Percentiles rank a stretch among this genome's conserved stretches.
Conservation (phyloP, 2,797 vertebrate species). For the Tauraco hartlaubi region DNA sequence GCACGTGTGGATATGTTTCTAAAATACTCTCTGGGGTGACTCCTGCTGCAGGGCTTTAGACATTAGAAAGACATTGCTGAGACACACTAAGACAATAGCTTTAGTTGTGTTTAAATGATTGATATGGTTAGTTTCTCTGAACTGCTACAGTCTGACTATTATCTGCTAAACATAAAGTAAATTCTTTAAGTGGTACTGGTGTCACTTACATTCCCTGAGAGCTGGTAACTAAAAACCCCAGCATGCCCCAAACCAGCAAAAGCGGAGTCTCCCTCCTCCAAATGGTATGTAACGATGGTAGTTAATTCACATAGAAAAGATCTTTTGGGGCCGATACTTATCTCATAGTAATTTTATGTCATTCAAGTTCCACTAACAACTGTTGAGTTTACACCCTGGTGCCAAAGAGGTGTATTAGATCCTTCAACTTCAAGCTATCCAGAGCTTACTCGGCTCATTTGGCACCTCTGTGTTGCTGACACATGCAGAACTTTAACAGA, state of each 20-base stretch:
- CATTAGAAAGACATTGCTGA: not conserved
- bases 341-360: not conserved
- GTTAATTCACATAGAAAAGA: not conserved
- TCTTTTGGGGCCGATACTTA: not conserved
- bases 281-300: not conserved
- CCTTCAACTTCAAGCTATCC: conserved; percentile 16
- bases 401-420: conserved; percentile 11
- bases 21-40: not conserved
- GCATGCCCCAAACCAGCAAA: not conserved
- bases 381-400: conserved; percentile 8
- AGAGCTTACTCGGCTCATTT: not conserved
- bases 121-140: not conserved
- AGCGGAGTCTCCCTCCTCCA: not conserved
- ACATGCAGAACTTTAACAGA: conserved; percentile 54
- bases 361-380: conserved; percentile 33
- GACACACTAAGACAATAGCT: not conserved
- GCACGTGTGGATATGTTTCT: not conserved
- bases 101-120: not conserved
- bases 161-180: conserved; percentile 47
- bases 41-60: not conserved
- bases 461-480: conserved; percentile 49
- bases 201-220: conserved; percentile 3
- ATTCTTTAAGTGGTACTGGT: conserved; percentile 2
- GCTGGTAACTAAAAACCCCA: not conserved
- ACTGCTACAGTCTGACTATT: conserved; percentile 28